Percentiles rank a stretch among this genome's conserved stretches.
These are phyloP conservation scores for Lycia hirtaria DNA, from an alignment of 2,888 invertebrate genomes.

Conservation along the genomic window DNA sequence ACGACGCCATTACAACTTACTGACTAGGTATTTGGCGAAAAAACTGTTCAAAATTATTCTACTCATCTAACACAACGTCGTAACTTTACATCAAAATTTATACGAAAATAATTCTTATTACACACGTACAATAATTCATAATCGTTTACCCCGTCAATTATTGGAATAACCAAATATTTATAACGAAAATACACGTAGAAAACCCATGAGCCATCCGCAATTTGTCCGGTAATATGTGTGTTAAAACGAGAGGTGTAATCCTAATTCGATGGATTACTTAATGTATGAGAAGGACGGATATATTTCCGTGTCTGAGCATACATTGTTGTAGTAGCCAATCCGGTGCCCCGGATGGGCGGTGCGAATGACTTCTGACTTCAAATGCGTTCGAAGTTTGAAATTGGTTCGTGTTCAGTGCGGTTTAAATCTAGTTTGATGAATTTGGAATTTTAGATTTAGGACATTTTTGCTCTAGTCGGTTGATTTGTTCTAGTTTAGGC, in stretches of 20 bases:
- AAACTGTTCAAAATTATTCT: slow-evolving; percentile 76
- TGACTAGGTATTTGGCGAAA: slow-evolving; percentile 72
- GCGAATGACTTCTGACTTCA: slow-evolving; percentile 56
- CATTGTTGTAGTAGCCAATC: slow-evolving; percentile 74
- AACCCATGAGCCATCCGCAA: slow-evolving; percentile 78
- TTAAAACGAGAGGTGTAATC: slow-evolving; percentile 56
- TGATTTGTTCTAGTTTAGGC: slow-evolving; percentile 10
- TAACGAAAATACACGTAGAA: slow-evolving; percentile 70
- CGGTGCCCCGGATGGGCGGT: slow-evolving; percentile 71
- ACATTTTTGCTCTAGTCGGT: background rate
- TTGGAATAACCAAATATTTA: slow-evolving; percentile 66
- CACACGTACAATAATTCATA: slow-evolving; percentile 13
- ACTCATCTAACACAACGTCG: slow-evolving; percentile 37
- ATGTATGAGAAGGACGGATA: slow-evolving; percentile 61
- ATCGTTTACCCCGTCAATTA: slow-evolving; percentile 36
- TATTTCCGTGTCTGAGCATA: slow-evolving; percentile 57
- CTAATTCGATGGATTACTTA: slow-evolving; percentile 30
- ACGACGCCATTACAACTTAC: slow-evolving; percentile 68
- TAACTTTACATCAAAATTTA: slow-evolving; percentile 34
- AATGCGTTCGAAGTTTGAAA: slow-evolving; percentile 50
- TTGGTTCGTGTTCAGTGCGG: slow-evolving; percentile 27
- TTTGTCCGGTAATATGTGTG: slow-evolving; percentile 69
- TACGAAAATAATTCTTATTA: slow-evolving; percentile 35
- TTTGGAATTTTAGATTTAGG: background rate
- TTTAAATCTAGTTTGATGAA: slow-evolving; percentile 3